Percentiles rank a stretch among this genome's conserved stretches.
Conservation (phyloP, 2,797 vertebrate genomes). For the Xerus rutilus region DNA sequence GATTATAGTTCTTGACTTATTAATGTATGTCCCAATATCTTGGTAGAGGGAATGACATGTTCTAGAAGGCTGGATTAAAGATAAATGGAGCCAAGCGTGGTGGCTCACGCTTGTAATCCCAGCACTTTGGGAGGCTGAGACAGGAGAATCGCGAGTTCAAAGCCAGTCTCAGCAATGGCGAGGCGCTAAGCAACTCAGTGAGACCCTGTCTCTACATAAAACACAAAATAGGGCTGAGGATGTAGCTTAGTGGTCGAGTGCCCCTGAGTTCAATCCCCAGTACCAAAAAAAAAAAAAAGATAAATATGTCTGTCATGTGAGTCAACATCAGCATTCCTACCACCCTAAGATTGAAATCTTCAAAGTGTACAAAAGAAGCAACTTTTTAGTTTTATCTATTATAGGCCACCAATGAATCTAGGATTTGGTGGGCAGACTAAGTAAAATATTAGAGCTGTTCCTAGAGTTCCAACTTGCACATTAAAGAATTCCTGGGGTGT, state of each 20-base stretch:
- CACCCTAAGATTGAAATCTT: background rate
- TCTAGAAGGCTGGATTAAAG: background rate
- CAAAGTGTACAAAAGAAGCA: background rate
- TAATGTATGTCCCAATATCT: background rate
- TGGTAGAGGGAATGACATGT: background rate
- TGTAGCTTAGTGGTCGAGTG: too few relatives aligned
- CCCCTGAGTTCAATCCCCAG: too few relatives aligned
- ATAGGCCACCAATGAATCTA: background rate
- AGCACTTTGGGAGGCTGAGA: too few relatives aligned
- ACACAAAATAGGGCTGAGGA: too few relatives aligned
- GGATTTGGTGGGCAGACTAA: background rate
- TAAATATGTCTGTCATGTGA: background rate
- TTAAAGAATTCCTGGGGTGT: background rate
- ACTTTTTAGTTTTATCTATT: background rate
- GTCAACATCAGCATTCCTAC: background rate
- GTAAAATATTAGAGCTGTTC: background rate
- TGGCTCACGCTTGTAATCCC: too few relatives aligned
- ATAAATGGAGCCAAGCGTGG: too few relatives aligned
- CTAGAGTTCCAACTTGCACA: background rate
- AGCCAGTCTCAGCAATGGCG: too few relatives aligned
- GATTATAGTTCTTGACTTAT: background rate
- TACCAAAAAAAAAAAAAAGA: too few relatives aligned
- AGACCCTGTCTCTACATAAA: too few relatives aligned
- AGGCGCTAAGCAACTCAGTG: too few relatives aligned
- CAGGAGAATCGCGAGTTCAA: too few relatives aligned